phyloP scores from a whole-genome alignment of 1,140 invertebrate species.

The Magallana gigas region DNA sequence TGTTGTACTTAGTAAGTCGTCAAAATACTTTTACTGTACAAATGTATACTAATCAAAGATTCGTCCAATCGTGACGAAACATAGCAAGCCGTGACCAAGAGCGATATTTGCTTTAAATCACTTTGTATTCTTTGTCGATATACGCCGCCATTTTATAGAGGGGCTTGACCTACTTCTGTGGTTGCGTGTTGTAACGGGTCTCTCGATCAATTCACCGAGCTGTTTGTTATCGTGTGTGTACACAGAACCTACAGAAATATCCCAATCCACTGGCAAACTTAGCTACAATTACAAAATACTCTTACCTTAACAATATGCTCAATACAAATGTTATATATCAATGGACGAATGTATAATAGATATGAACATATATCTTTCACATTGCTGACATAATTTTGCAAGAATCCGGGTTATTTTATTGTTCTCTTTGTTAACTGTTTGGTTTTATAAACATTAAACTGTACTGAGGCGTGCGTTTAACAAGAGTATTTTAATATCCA shows the following conservation, averaged over 20 bases:
- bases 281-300: no score
- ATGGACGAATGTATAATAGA: no score
- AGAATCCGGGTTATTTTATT: no score
- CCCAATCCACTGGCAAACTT: no score
- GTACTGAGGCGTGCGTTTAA: no score
- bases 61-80: not conserved
- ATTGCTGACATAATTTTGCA: no score
- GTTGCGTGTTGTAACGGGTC: not conserved
- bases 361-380: no score
- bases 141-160: slow-evolving; percentile 26
- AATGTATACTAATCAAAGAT: not conserved
- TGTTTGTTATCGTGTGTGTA: slow-evolving; percentile 24
- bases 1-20: not conserved
- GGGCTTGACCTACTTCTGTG: slow-evolving; percentile 17
- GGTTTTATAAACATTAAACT: no score
- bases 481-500: no score
- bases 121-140: not conserved
- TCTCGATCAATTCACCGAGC: slow-evolving; percentile 15
- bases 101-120: not conserved
- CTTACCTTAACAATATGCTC: no score
- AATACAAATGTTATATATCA: no score
- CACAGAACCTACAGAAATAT: not conserved
- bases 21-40: not conserved
- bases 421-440: no score
- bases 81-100: not conserved